Base-by-base conservation (phyloP, 1,140 invertebrate genomes). In the Antheraea mylitta region DNA sequence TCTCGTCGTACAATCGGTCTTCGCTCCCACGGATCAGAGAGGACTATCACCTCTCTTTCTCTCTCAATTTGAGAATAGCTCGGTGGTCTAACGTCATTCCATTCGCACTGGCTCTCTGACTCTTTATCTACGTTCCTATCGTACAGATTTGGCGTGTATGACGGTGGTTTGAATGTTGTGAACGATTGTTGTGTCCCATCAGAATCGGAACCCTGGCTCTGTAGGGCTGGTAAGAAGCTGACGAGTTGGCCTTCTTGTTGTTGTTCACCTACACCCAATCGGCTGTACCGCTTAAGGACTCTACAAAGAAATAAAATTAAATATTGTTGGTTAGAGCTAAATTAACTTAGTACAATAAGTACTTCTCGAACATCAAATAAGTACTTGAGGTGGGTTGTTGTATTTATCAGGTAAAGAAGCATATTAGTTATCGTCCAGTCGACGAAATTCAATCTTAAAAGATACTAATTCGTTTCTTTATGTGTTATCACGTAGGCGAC, bases 211-310 rank as follows among this genome's bases (percentile, higher is more conserved):
- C 82, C 74, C 66, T 85, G 91, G 65, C 86, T 89, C 68, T 85
- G 84, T 70, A 95, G 93, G 45, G 94, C 92, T 70, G 95, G 94
- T 0, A 95, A 87, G 74, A 95, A 95, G 77, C 94, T 94, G 19
- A 95, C 94, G 68, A 96, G 84, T 75, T 95, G 95, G 36, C 93
- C 94, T 68, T 95, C 94, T 76, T 86, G 81, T 58, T 80, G 92
- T 58, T 81, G 92, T 19, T 85, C 85, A 13, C 79, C 81, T 22
- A 93, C 86, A 73, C 93, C 94, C 76, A 95, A 94, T 67, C 95
- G 93, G 76, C 95, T 96, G 85, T 96, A 96, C 69, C 95, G 92
- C 79, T 95, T 94, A 36, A 96, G 86, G 59, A 96, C 87, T 68
- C 92, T 93, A 84, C 64, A 85, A 65, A 67, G 37, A 67, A 58